Conservation (phyloP, 2,113 vertebrate species). For the Esox niger region DNA sequence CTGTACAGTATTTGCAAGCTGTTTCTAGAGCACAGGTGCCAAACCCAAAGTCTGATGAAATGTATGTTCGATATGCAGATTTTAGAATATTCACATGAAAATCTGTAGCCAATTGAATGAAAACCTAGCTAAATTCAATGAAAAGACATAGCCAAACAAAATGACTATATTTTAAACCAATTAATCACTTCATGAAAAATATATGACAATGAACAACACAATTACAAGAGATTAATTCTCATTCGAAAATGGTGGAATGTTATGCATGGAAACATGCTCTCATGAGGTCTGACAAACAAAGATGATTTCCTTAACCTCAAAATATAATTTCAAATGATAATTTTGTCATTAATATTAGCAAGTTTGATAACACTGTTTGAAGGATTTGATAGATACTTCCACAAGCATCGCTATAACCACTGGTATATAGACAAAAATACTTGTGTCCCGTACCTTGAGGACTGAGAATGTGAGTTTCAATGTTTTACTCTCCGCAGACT, state of each 20-base stretch:
- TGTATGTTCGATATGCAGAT: too few relatives aligned
- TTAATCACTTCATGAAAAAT: background rate
- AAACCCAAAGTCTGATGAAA: too few relatives aligned
- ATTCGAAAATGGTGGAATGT: background rate
- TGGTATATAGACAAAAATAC: slow-evolving; percentile 49
- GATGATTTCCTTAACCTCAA: background rate
- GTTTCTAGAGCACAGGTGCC: too few relatives aligned
- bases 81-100: too few relatives aligned
- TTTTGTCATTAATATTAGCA: background rate
- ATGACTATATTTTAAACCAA: background rate
- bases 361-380: slow-evolving; percentile 7
- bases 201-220: background rate
- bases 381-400: slow-evolving; percentile 16
- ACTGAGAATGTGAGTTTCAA: slow-evolving; percentile 75
- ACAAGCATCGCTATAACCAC: slow-evolving; percentile 49
- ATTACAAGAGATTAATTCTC: background rate
- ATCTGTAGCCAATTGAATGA: too few relatives aligned
- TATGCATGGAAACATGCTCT: background rate
- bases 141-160: background rate
- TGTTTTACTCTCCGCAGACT: slow-evolving; percentile 93
- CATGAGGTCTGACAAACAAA: background rate
- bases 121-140: background rate
- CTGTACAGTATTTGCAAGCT: too few relatives aligned
- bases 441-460: slow-evolving; percentile 70
- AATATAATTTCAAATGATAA: background rate